Conservation (phyloP, 2,797 vertebrate genomes). For the Glyptemys insculpta region DNA sequence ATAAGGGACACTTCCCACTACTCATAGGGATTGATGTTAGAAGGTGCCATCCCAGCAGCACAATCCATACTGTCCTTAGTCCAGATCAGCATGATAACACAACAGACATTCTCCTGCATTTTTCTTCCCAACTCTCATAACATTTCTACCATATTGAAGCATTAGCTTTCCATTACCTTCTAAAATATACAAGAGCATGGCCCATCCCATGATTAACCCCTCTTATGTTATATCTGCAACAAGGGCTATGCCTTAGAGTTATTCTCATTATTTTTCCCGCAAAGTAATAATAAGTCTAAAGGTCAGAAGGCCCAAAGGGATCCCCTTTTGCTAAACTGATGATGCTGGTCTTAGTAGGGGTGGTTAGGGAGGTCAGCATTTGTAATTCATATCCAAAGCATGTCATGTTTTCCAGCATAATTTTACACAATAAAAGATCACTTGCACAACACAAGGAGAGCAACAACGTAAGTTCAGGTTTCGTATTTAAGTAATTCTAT, state of each 20-base stretch:
- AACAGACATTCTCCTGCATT: background rate
- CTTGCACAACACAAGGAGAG: background rate
- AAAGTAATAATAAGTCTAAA: too few relatives aligned
- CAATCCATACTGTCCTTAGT: background rate
- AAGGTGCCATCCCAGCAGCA: background rate
- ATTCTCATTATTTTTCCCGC: background rate
- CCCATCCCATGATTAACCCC: background rate
- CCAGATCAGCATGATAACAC: background rate
- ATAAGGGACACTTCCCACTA: background rate
- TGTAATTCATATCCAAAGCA: slow-evolving; percentile 24
- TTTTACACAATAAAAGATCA: background rate
- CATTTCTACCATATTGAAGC: background rate
- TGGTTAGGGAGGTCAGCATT: background rate
- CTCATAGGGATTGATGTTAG: background rate
- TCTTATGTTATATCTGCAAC: background rate
- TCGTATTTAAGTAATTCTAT: background rate
- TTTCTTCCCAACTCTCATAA: background rate
- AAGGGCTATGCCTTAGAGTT: background rate
- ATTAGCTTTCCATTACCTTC: background rate
- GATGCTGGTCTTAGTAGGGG: background rate
- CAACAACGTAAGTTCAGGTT: background rate
- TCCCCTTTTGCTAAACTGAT: background rate
- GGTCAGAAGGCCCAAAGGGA: background rate
- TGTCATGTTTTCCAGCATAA: background rate
- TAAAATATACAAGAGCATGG: background rate